Base-by-base conservation (phyloP, 2,888 invertebrate genomes). In the Drosophila meridionalis region DNA sequence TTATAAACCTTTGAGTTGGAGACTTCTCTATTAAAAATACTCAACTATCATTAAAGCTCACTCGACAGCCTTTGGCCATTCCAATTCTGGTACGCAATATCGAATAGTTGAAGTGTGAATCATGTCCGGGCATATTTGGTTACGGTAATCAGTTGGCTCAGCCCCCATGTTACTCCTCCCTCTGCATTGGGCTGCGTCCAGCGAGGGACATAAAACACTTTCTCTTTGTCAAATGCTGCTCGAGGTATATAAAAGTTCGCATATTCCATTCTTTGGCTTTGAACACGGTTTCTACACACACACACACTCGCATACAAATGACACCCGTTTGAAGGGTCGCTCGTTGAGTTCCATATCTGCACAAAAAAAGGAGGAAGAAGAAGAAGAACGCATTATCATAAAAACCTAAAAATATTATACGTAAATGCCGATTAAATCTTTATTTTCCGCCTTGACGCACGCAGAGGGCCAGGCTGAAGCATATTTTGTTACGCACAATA, bases 371-470 rank as follows among this genome's bases (percentile, higher is more conserved):
- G 28, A n/a, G 26, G 28, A 28, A 28, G 38, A 38, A 14, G 65
- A 57, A 64, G 45, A 50, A 45, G 55, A 47, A 40, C 53, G 66
- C 56, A 73, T 80, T 73, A 80, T 77, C 72, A 80, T 73, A 74
- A 76, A 80, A 73, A 63, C 57, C 57, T 58, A 55, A 68, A 65
- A 69, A 60, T 45, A 56, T 30, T 60, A 82, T 69, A 60, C 86
- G 74, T 82, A 85, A 85, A 73, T 78, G 75, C 62, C 84, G 86
- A 88, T 86, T 87, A 88, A 88, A 86, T 88, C 86, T 86, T 84
- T 73, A 82, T 86, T 87, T 88, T 86, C 76, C 74, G 82, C 82
- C 78, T 76, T 73, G 67, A 62, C 82, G 82, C 84, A 82, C 82
- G 80, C 82, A 79, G 42, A 52, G 42, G 52, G 11, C 58, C 42